phyloP scores from a whole-genome alignment of 1,140 invertebrate genomes.

The Nasonia giraulti region DNA sequence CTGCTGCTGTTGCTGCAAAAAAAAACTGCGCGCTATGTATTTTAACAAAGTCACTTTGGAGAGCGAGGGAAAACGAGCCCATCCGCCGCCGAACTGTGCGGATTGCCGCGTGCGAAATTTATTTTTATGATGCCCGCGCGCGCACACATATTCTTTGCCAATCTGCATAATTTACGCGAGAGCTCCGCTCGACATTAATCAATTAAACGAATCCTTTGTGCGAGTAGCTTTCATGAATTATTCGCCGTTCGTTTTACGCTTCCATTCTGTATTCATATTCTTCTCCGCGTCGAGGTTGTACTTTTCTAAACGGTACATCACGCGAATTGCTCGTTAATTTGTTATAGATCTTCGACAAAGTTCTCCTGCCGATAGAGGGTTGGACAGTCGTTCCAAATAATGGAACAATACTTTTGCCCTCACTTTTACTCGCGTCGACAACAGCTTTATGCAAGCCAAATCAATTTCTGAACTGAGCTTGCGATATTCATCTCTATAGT shows the following conservation, averaged over 20 bases:
- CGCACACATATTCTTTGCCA: background rate
- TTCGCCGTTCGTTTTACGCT: background rate
- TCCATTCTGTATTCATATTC: background rate
- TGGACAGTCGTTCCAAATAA: no score
- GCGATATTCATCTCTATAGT: slow-evolving; percentile 22
- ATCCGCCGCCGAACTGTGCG: background rate
- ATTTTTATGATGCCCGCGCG: background rate
- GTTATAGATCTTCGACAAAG: no score
- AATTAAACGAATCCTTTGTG: background rate
- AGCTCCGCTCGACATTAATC: background rate
- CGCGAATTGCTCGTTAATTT: no score
- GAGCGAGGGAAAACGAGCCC: background rate
- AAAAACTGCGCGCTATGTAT: background rate
- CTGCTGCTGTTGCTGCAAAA: background rate
- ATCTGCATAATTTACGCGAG: background rate
- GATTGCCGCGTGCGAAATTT: background rate
- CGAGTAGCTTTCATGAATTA: background rate
- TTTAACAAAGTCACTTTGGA: slow-evolving; percentile 21
- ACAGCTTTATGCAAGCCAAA: slow-evolving; percentile 9
- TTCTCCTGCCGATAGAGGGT: no score
- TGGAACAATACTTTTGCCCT: background rate
- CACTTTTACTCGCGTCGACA: background rate
- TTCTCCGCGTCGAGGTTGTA: no score
- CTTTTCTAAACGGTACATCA: no score
- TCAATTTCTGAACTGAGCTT: background rate